Conservation (phyloP, 2,113 vertebrate species). For the Myiozetetes cayanensis region DNA sequence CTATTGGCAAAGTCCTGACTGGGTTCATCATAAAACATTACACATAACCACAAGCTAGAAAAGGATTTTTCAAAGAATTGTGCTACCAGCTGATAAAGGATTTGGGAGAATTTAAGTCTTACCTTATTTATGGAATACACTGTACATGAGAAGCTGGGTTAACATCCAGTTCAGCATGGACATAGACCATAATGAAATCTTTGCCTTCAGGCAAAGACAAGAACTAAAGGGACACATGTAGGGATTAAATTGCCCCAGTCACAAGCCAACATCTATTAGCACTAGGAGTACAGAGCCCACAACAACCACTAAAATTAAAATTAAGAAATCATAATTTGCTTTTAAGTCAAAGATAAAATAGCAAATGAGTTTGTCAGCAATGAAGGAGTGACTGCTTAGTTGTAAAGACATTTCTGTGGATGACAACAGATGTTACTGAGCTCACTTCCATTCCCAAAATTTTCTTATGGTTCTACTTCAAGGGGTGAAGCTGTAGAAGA, state of each 20-base stretch:
- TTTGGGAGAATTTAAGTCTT: conserved; percentile 51
- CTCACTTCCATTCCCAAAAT: background rate
- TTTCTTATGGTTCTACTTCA: background rate
- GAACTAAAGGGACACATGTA: background rate
- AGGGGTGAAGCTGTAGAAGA: background rate
- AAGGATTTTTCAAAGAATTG: conserved; percentile 59
- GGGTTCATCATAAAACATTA: conserved; percentile 43
- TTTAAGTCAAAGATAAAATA: background rate
- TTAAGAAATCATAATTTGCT: background rate
- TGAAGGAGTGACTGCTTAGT: background rate
- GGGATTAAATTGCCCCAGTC: conserved; percentile 27
- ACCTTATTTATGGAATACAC: conserved; percentile 59
- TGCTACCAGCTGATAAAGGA: conserved; percentile 68
- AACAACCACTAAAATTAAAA: background rate
- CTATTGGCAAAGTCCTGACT: conserved; percentile 10
- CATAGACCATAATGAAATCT: conserved; percentile 40
- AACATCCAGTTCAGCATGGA: conserved; percentile 26
- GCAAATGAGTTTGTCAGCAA: background rate
- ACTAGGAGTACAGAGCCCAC: background rate
- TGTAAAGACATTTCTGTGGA: background rate
- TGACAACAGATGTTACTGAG: background rate
- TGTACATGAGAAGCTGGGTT: conserved; percentile 46
- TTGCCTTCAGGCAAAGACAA: conserved; percentile 44
- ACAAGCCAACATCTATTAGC: conserved; percentile 23
- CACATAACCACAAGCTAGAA: conserved; percentile 31